phyloP scores from a whole-genome alignment of 2,797 vertebrate species.

The Enoplosus armatus region DNA sequence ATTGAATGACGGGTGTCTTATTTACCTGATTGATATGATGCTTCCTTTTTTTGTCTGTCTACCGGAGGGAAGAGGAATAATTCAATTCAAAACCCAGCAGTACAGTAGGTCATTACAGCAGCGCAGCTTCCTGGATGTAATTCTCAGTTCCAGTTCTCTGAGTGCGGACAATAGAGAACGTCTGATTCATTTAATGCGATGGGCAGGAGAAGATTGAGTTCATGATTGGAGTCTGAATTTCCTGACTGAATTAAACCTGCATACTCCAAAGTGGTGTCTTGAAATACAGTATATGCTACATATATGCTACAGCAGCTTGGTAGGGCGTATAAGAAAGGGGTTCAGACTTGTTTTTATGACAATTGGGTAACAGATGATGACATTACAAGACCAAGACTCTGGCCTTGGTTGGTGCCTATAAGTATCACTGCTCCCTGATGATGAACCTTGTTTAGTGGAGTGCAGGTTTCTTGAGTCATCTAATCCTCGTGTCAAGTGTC shows the following conservation, averaged over 20 bases:
- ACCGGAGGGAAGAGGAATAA: slow-evolving; percentile 49
- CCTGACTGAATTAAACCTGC: slow-evolving; percentile 53
- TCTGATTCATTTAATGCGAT: slow-evolving; percentile 58
- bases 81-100: slow-evolving; percentile 48
- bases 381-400: slow-evolving; percentile 14
- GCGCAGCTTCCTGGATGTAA: slow-evolving; percentile 54
- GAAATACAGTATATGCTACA: slow-evolving; percentile 18
- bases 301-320: slow-evolving; percentile 26
- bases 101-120: slow-evolving; percentile 57
- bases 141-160: slow-evolving; percentile 59
- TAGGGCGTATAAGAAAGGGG: slow-evolving; percentile 9
- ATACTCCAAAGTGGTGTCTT: slow-evolving; percentile 19
- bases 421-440: slow-evolving; percentile 53
- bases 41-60: slow-evolving; percentile 45
- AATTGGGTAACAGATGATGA: slow-evolving; percentile 30
- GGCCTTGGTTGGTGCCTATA: slow-evolving; percentile 10
- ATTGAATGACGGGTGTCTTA: slow-evolving; percentile 61
- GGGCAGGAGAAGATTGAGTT: slow-evolving; percentile 57
- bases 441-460: slow-evolving; percentile 56
- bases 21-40: slow-evolving; percentile 67
- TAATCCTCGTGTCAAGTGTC: slow-evolving; percentile 70
- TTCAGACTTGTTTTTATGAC: slow-evolving; percentile 18
- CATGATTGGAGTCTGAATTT: slow-evolving; percentile 56
- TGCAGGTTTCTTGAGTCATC: slow-evolving; percentile 67
- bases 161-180: slow-evolving; percentile 52